A percentile compares a stretch with the other conserved stretches of the same genome.
phyloP scores from a whole-genome alignment of 2,797 vertebrate genomes.

The Falco rusticolus region DNA sequence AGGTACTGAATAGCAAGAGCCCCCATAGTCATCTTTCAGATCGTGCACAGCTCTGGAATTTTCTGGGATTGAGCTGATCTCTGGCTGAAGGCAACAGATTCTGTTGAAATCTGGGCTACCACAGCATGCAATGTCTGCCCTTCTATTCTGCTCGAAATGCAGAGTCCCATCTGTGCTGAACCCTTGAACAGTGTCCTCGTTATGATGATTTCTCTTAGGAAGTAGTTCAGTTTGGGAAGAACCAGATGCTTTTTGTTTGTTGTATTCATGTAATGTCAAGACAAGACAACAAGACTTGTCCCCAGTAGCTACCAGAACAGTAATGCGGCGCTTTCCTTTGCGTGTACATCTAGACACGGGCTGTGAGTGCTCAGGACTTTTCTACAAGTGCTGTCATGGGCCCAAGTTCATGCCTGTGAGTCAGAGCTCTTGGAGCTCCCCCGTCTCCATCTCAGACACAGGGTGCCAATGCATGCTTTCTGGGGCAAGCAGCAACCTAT shows the following conservation, averaged over 20 bases:
- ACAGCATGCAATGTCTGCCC: background rate
- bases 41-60: background rate
- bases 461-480: background rate
- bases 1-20: background rate
- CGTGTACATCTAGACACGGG: rapidly evolving
- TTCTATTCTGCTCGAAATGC: background rate
- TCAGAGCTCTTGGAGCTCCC: background rate
- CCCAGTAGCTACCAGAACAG: background rate
- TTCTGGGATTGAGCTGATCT: background rate
- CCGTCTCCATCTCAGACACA: rapidly evolving
- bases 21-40: background rate
- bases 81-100: background rate
- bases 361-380: background rate
- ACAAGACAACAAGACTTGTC: background rate
- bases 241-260: background rate
- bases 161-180: background rate
- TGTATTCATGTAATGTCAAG: background rate
- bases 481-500: background rate
- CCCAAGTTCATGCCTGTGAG: background rate
- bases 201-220: background rate
- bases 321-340: background rate
- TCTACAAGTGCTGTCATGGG: background rate
- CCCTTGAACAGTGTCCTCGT: background rate
- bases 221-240: background rate
- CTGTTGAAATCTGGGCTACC: background rate